These are phyloP conservation scores for Anas platyrhynchos DNA, from an alignment of 2,113 vertebrate genomes.

Conservation along the genomic window DNA sequence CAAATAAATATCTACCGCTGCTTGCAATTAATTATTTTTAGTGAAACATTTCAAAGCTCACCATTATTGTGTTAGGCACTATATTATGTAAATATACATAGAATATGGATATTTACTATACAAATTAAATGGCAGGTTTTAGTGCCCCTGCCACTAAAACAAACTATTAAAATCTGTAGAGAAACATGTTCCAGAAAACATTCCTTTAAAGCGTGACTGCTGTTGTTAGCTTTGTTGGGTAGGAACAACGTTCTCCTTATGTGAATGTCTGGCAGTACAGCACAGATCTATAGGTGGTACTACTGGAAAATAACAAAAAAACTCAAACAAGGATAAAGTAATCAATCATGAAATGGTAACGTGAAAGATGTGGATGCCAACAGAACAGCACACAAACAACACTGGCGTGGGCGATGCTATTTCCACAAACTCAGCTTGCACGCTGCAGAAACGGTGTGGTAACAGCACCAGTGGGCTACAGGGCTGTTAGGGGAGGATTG, in stretches of 20 bases:
- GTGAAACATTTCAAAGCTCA: background rate
- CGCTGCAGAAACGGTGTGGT: accelerated
- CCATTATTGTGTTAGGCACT: background rate
- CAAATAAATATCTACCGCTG: background rate
- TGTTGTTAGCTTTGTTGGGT: background rate
- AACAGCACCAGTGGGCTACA: background rate
- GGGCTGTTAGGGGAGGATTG: accelerated
- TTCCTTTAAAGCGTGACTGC: background rate
- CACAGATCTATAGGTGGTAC: background rate
- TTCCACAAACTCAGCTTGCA: background rate
- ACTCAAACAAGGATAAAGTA: background rate
- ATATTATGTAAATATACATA: background rate
- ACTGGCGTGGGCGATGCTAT: background rate
- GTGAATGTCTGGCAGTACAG: background rate
- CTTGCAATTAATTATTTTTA: background rate
- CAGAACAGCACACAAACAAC: background rate
- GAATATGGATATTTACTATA: too few species aligned
- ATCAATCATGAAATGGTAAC: background rate
- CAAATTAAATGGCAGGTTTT: too few species aligned
- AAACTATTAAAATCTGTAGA: background rate
- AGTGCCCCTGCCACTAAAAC: background rate
- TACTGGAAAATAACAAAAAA: background rate
- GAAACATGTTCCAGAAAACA: background rate
- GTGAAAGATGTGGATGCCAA: background rate
- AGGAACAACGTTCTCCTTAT: background rate